A percentile compares a stretch with the other conserved stretches of the same genome.
Conservation (phyloP, 2,797 vertebrate species). For the Falco berigora region DNA sequence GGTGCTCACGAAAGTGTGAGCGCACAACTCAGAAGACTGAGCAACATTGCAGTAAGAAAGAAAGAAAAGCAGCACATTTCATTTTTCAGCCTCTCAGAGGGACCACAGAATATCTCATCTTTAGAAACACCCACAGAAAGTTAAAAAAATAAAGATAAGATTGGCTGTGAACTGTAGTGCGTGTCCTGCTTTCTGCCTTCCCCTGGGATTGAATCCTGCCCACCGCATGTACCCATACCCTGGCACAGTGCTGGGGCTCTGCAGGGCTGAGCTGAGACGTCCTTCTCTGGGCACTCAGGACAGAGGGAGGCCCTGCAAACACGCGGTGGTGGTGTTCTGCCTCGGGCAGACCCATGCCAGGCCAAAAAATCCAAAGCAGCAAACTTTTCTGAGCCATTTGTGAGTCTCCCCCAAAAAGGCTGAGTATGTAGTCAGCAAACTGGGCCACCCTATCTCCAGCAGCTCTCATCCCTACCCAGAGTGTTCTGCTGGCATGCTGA, state of each 20-base stretch:
- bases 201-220: neutral
- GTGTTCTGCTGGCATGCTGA: neutral
- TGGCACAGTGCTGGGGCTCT: neutral
- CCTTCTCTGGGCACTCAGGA: neutral
- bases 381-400: neutral
- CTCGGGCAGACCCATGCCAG: neutral
- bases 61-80: neutral
- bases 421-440: neutral
- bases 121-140: neutral
- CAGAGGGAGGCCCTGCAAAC: neutral
- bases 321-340: neutral
- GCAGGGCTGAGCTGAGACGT: neutral
- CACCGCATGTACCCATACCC: neutral
- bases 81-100: neutral
- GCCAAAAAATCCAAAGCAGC: neutral
- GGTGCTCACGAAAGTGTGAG: neutral
- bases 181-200: neutral
- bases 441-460: neutral
- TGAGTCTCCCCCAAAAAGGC: neutral
- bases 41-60: neutral
- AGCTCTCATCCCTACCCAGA: neutral
- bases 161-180: neutral
- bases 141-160: neutral
- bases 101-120: neutral
- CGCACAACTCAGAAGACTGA: neutral